Evolutionary conservation across 2,113 vertebrate species (phyloP).

Genomic region (Pelvicachromis taeniatus): DNA sequence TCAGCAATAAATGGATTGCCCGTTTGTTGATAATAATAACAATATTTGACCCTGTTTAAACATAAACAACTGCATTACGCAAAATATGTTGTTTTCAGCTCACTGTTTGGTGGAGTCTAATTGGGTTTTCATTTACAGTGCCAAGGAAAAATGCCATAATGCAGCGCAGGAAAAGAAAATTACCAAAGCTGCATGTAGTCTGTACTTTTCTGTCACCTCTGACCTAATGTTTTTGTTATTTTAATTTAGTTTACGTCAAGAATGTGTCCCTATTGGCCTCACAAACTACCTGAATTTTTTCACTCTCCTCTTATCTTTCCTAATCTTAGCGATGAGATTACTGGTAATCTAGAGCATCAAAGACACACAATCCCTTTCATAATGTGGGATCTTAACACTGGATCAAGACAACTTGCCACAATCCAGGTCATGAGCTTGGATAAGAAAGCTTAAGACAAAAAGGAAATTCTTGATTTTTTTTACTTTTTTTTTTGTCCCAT

Average conservation of each 20-base stretch:
- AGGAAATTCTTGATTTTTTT: background rate
- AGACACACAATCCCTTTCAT: slow-evolving; percentile 63
- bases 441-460: slow-evolving; percentile 15
- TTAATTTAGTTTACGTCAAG: background rate
- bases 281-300: slow-evolving; percentile 51
- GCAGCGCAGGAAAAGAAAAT: background rate
- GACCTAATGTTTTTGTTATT: background rate
- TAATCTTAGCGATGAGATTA: slow-evolving; percentile 62
- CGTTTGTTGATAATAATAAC: background rate
- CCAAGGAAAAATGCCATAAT: background rate
- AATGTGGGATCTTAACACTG: slow-evolving; percentile 73
- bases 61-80: background rate
- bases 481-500: too few relatives aligned
- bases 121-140: background rate
- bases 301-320: slow-evolving; percentile 39
- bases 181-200: background rate
- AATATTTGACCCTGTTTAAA: background rate
- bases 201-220: background rate
- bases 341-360: slow-evolving; percentile 64
- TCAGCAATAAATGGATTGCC: background rate
- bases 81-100: slow-evolving; percentile 14
- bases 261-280: slow-evolving; percentile 23
- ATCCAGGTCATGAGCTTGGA: slow-evolving; percentile 55
- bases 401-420: slow-evolving; percentile 60
- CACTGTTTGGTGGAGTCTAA: background rate